Evolutionary conservation across 2,113 vertebrate genomes (phyloP).

Genomic region (Myanophis thanlyinensis): DNA sequence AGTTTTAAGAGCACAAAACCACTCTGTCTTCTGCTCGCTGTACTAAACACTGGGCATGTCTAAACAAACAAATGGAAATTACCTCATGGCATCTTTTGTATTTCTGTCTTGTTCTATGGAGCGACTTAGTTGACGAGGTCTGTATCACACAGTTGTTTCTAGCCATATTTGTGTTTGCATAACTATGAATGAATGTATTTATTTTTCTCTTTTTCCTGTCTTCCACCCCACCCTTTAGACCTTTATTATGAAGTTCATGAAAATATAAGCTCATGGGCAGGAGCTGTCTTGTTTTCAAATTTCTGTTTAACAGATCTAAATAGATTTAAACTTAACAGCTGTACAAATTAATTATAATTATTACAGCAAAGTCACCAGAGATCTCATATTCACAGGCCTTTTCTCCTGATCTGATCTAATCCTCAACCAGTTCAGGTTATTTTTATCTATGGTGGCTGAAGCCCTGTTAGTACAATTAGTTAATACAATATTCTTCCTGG

Average conservation of each 20-base stretch:
- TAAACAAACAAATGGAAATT: slow-evolving; percentile 4
- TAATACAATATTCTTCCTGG: not conserved
- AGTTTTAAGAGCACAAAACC: not conserved
- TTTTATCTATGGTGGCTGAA: not conserved
- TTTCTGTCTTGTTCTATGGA: not conserved
- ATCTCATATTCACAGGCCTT: not conserved
- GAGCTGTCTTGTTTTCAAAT: not conserved
- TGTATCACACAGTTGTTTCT: not conserved
- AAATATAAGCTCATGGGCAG: not conserved
- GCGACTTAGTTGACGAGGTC: not conserved
- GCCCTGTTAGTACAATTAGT: not conserved
- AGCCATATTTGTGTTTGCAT: not conserved
- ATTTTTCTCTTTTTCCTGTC: not conserved
- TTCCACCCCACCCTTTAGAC: not conserved
- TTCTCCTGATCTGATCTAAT: not conserved
- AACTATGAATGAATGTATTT: not conserved
- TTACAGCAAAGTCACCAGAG: not conserved
- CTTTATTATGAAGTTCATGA: not conserved
- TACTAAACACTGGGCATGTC: not conserved
- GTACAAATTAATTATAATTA: not conserved
- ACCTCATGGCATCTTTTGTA: not conserved
- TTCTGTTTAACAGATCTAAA: not conserved
- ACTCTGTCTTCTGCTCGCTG: not conserved
- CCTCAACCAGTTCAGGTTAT: not conserved
- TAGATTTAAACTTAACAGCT: not conserved